Evolutionary conservation across 2,888 invertebrate genomes (phyloP).

Genomic region (Leistus spinibarbis): DNA sequence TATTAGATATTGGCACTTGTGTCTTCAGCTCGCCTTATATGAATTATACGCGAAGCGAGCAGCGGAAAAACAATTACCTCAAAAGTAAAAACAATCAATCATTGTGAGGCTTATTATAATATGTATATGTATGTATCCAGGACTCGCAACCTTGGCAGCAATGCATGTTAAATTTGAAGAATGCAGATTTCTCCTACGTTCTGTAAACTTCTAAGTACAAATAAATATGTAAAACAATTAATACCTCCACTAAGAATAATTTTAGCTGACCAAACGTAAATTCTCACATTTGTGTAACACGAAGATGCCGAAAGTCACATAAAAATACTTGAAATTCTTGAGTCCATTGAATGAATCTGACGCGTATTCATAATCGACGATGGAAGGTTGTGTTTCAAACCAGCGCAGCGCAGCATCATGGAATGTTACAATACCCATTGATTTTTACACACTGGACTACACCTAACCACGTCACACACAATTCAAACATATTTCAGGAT

Average conservation of each 20-base stretch:
- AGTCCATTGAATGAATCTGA: not conserved
- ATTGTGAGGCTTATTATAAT: not conserved
- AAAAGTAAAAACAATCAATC: not conserved
- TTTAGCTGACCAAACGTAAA: slow-evolving; percentile 6
- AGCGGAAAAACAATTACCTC: not conserved
- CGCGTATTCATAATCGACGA: slow-evolving; percentile 1
- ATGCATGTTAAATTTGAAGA: not conserved
- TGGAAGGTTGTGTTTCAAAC: slow-evolving; percentile 4
- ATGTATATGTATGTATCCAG: not conserved
- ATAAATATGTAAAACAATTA: no score
- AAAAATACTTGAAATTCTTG: slow-evolving; percentile 32
- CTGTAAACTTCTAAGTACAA: no score
- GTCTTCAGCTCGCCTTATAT: no score
- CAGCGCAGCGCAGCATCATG: not conserved
- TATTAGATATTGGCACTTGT: not conserved
- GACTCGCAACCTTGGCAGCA: not conserved
- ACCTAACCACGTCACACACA: not conserved
- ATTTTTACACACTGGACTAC: not conserved
- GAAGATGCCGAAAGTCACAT: slow-evolving; percentile 27
- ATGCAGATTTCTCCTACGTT: not conserved
- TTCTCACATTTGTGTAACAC: slow-evolving; percentile 28
- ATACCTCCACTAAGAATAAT: no score
- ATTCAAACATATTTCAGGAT: not conserved
- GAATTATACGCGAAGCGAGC: no score
- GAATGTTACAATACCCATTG: not conserved